These are phyloP conservation scores for Loripinus fragilis DNA, from an alignment of 2,888 invertebrate genomes.

Conservation along the genomic window DNA sequence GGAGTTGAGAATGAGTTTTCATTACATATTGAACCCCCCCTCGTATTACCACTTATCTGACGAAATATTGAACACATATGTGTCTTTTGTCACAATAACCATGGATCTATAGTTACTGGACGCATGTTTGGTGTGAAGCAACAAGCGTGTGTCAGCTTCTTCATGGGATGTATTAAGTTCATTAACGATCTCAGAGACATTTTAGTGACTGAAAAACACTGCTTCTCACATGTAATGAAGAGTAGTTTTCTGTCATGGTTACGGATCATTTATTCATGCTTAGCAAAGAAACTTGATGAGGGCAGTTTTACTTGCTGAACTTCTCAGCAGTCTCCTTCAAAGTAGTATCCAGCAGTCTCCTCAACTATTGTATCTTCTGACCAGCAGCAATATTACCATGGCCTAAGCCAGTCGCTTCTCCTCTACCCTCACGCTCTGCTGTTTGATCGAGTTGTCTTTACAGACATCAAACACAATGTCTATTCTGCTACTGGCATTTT, in stretches of 20 bases:
- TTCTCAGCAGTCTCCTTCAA: no score
- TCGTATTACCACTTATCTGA: slow-evolving; percentile 6
- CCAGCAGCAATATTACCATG: background rate
- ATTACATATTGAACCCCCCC: no score
- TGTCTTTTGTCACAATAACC: background rate
- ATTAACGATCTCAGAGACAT: background rate
- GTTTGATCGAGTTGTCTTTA: slow-evolving; percentile 51
- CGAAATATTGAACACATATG: background rate
- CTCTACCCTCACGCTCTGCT: slow-evolving; percentile 30
- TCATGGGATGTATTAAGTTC: background rate
- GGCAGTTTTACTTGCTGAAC: slow-evolving; percentile 3
- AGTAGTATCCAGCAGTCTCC: background rate
- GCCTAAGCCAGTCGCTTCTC: background rate
- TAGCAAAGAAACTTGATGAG: background rate
- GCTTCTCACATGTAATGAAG: background rate
- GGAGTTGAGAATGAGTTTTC: no score
- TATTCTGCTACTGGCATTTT: slow-evolving; percentile 28
- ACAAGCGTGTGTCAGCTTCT: slow-evolving; percentile 10
- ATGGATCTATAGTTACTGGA: background rate
- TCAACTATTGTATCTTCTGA: slow-evolving; percentile 7
- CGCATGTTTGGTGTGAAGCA: background rate
- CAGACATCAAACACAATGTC: slow-evolving; percentile 56
- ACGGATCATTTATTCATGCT: background rate
- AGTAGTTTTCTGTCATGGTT: background rate
- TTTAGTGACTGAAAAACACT: slow-evolving; percentile 8